Percentiles rank a stretch among this genome's conserved stretches.
These are phyloP conservation scores for Mormyrus hasselquistii DNA, from an alignment of 2,797 vertebrate species.

Conservation along the genomic window DNA sequence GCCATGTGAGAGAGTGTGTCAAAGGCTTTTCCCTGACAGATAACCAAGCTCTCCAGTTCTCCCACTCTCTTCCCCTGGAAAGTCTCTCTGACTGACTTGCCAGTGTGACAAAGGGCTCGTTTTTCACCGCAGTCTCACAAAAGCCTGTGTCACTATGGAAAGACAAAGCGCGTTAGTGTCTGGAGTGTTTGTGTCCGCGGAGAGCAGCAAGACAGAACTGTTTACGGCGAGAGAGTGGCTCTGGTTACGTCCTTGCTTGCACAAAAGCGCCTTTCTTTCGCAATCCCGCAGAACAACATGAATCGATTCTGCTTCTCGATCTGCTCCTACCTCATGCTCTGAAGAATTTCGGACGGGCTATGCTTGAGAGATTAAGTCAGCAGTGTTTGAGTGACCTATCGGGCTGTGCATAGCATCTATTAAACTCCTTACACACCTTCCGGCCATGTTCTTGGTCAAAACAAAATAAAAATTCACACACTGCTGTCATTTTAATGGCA, in stretches of 20 bases:
- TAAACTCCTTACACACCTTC: slow-evolving; percentile 17
- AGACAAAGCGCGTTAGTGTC: slow-evolving; percentile 45
- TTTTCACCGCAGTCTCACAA: slow-evolving; percentile 45
- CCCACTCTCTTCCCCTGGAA: background rate
- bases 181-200: slow-evolving; percentile 46
- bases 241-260: slow-evolving; percentile 54
- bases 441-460: background rate
- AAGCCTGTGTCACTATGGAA: slow-evolving; percentile 48
- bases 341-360: slow-evolving; percentile 57
- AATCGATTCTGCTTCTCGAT: slow-evolving; percentile 50
- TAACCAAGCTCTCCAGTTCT: slow-evolving; percentile 23
- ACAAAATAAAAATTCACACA: background rate
- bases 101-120: slow-evolving; percentile 41
- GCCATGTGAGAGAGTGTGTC: background rate
- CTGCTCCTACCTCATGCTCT: slow-evolving; percentile 64
- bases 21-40: slow-evolving; percentile 34
- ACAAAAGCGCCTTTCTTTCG: slow-evolving; percentile 80
- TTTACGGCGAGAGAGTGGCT: slow-evolving; percentile 39
- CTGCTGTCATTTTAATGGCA: background rate
- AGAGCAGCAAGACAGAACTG: slow-evolving; percentile 49
- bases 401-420: background rate
- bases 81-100: slow-evolving; percentile 30
- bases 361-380: slow-evolving; percentile 56
- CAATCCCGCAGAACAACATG: slow-evolving; percentile 65
- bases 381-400: slow-evolving; percentile 38